Conservation (phyloP, 2,888 invertebrate genomes). For the Atethmia centrago region DNA sequence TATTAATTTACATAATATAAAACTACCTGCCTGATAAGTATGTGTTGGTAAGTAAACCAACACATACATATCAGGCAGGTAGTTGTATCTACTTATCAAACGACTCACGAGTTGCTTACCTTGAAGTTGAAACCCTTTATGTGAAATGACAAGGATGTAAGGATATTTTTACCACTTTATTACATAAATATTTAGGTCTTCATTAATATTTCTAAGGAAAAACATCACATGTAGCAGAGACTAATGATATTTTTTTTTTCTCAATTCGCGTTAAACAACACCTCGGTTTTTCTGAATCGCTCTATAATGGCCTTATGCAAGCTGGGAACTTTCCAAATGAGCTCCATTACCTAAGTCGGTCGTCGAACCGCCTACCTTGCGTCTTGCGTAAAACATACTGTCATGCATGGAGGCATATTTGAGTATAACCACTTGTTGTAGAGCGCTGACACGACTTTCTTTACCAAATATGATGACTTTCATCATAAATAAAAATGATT, state of each 20-base stretch:
- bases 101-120: neutral
- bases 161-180: neutral
- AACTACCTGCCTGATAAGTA: too few relatives aligned
- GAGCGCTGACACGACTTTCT: constrained; percentile 31
- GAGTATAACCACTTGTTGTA: constrained; percentile 32
- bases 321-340: constrained; percentile 54
- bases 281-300: constrained; percentile 12
- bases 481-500: too few relatives aligned
- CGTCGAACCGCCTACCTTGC: constrained; percentile 44
- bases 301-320: constrained; percentile 40
- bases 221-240: neutral
- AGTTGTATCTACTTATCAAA: neutral
- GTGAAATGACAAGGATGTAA: neutral
- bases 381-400: constrained; percentile 41
- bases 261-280: neutral
- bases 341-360: constrained; percentile 56
- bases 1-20: too few relatives aligned
- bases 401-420: constrained; percentile 54
- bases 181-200: neutral
- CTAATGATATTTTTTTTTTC: neutral
- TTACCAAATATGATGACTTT: constrained; percentile 18
- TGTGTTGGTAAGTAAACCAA: too few relatives aligned
- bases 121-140: neutral
- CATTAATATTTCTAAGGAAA: neutral
- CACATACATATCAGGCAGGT: neutral